Base-by-base conservation (phyloP, 2,113 vertebrate genomes). In the Nothocercus julius region DNA sequence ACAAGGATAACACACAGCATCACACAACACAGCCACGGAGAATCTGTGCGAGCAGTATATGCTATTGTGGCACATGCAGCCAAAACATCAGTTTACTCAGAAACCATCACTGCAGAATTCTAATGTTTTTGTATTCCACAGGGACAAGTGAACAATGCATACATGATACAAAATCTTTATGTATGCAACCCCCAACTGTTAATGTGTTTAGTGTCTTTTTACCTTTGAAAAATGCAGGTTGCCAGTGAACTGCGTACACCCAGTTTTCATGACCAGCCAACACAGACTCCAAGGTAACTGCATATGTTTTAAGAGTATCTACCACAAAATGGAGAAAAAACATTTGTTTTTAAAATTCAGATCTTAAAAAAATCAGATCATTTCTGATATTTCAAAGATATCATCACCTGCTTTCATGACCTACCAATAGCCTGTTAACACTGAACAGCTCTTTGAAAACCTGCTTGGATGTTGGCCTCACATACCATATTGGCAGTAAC, bases 231-330 rank as follows among this genome's bases (percentile, higher is more conserved):
- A 98, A 95, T 4, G 98, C 93, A 94, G 98, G 98, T 67, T 99
- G 99, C 99, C 99, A 99, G 96, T 99, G 99, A 93, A 99, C 96
- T 38, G 99, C 99, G 88, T 99, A 99, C 24, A 99, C 99, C 98
- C 98, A 98, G 97, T 98, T 99, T 97, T 99, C 99, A 77, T 99
- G 99, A 73, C 99, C 99, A 85, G 99, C 98, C 95, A 99, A 96
- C 11, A 99, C 98, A 0, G 99, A 99, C 96, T 99, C 99, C 96
- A 99, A 97, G 73, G 97, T 98, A 96, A 99, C 91, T 2, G 99
- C 99, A 70, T 98, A 99, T 24, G 92, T 96, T 34, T 79, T 92
- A 74, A 95, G 94, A 67, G 66, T 38, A 72, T 86, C 98, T 98
- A 82, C 6, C 94, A 97, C 25, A 97, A 82, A 97, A 59, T 66